Base-by-base conservation (phyloP, 2,797 vertebrate species). In the Neomorphus geoffroyi region DNA sequence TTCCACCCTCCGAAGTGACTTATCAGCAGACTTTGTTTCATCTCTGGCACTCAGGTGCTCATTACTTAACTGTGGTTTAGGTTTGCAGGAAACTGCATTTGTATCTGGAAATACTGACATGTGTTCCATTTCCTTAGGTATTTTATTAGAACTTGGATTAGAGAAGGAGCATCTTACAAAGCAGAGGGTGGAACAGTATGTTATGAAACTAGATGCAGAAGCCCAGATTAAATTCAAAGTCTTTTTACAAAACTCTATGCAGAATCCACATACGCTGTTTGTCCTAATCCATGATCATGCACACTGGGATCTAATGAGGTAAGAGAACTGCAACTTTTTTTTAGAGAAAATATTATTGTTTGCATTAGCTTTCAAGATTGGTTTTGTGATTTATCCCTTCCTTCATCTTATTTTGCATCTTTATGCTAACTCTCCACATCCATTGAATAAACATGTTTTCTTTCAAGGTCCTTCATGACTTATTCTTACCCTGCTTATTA, bases 221-320 rank as follows among this genome's bases (percentile, higher is more conserved):
- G 98, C 99, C 22, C 98, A 98, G 91, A 96, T 96, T 6, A 98
- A 98, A 92, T 99, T 99, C 94, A 98, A 98, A 92, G 95, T 92
- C 37, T 98, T 99, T 88, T 98, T 99, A 91, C 98, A 99, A 78
- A 99, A 98, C 94, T 98, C 99, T 50, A 97, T 98, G 95, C 98
- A 98, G 95, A 99, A 99, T 96, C 98, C 99, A 1, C 99, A 99
- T 88, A 99, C 99, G 0, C 98, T 99, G 30, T 99, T 99, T 94
- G 98, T 99, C 92, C 97, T 99, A 60, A 98, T 99, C 90, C 99
- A 99, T 24, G 99, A 99, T 97, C 99, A 99, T 0, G 99, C 99
- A 21, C 99, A 99, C 96, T 99, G 99, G 98, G 99, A 99, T 93
- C 98, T 99, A 28, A 98, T 97, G 98, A 99, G 99, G 99, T 99